Percentiles rank a stretch among this genome's conserved stretches.
Evolutionary conservation across 2,113 vertebrate genomes (phyloP).

Genomic region (Leiothrix lutea): DNA sequence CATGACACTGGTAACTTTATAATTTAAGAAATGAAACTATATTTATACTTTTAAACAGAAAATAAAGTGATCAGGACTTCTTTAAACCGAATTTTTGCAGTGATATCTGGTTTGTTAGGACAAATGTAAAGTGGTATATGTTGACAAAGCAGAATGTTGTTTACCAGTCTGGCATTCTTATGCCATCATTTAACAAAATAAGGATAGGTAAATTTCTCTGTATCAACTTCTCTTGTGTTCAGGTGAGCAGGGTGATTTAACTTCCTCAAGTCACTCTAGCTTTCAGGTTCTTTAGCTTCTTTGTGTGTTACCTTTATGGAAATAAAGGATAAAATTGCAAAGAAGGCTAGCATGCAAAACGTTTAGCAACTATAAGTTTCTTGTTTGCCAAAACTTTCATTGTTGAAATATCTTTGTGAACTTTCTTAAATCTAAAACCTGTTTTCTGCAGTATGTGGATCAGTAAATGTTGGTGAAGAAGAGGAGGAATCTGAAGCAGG

Average conservation of each 20-base stretch:
- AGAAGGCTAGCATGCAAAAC: not conserved
- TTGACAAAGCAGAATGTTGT: not conserved
- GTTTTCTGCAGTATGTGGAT: conserved; percentile 86
- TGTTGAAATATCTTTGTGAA: not conserved
- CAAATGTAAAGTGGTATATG: not conserved
- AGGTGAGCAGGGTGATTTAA: not conserved
- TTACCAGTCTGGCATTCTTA: not conserved
- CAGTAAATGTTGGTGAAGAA: conserved; percentile 84
- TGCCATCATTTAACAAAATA: not conserved
- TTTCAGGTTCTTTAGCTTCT: not conserved
- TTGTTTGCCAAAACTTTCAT: not conserved
- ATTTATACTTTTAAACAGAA: not conserved
- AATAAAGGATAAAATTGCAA: not conserved
- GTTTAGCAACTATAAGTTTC: not conserved
- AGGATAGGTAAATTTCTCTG: not conserved
- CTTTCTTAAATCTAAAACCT: conserved; percentile 17
- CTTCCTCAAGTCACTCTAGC: not conserved
- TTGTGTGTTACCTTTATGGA: not conserved
- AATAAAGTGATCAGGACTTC: not conserved
- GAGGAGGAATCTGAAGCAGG: conserved; percentile 92
- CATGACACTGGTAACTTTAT: not conserved
- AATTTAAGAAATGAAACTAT: not conserved
- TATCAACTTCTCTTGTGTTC: not conserved
- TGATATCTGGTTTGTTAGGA: not conserved
- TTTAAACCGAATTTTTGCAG: not conserved